Base-by-base conservation (phyloP, 2,888 invertebrate species). In the Catocala nupta region DNA sequence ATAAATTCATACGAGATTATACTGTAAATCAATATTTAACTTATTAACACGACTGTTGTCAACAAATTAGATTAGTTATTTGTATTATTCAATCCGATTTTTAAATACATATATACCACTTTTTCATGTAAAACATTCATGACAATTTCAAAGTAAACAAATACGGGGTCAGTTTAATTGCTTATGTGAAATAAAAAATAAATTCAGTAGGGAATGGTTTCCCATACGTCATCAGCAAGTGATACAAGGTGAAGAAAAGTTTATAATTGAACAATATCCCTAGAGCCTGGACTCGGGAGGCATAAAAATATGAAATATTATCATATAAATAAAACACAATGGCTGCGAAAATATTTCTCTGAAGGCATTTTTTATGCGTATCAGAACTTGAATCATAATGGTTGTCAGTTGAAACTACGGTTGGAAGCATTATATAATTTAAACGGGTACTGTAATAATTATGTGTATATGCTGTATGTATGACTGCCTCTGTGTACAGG, bases 321-420 rank as follows among this genome's bases (percentile, higher is more conserved):
- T 33, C 44, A 34, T 34, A 59, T 42, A 54, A 54, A 49, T 59
- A 54, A 48, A 54, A 49, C 48, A 54, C 12, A 48, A 44, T 43
- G 39, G 47, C 42, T 39, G 51, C 7, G 47, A 47, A 54, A 55
- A 55, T 33, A 34, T 59, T 49, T 43, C 50, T 36, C 11, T 39
- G 13, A 48, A 54, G 16, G 47, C n/a, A 59, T 36, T 55, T 54
- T 50, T 50, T 36, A 11, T n/a, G 49, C 57, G 33, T 43, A 43
- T 50, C 42, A 47, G 34, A 50, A 45, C 12, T 9, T 59, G n/a
- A 25, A 53, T 47, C 25, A 58, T 58, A 52, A 59, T 52, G 47
- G 52, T 59, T 59, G 52, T 59, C 59, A 47, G 47, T 53, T 58
- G 36, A 36, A 45, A 36, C 44, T 58, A 51, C 55, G 43, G 13